phyloP scores from a whole-genome alignment of 64 coral and sea anemone genomes.

The Dendrophyllia cribrosa region DNA sequence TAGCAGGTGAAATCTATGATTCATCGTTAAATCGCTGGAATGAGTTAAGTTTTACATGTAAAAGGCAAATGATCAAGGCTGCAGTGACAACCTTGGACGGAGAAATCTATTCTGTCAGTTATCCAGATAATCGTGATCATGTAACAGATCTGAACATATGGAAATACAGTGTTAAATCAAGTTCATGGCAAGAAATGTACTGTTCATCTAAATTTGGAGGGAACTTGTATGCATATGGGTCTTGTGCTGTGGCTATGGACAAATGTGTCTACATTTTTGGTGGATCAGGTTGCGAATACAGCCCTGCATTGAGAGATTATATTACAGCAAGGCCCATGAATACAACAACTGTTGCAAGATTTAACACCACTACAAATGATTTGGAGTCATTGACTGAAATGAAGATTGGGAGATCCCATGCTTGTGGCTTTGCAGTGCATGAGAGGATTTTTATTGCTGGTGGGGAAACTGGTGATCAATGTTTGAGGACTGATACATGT shows the following conservation, averaged over 20 bases:
- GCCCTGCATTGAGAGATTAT: too few species aligned
- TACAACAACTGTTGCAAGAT: neutral
- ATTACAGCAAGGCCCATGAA: neutral
- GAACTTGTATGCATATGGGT: neutral
- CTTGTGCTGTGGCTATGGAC: neutral
- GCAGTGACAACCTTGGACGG: too few species aligned
- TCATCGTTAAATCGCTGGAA: neutral
- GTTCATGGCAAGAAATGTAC: neutral
- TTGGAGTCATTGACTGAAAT: neutral
- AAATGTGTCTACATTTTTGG: conserved; percentile 16
- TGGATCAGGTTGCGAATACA: neutral
- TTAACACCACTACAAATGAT: neutral
- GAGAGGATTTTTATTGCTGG: conserved; percentile 2
- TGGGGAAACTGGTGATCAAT: neutral
- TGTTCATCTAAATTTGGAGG: too few species aligned
- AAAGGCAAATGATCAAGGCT: too few species aligned
- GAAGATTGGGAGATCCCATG: neutral
- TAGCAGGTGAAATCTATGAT: neutral
- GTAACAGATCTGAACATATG: too few species aligned
- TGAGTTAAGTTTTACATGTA: neutral
- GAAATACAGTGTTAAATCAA: neutral
- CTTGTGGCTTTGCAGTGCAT: neutral
- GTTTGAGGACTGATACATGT: too few species aligned
- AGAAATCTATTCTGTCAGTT: too few species aligned
- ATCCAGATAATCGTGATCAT: too few species aligned